Conservation (phyloP, 2,113 vertebrate genomes). For the Anser cygnoides region DNA sequence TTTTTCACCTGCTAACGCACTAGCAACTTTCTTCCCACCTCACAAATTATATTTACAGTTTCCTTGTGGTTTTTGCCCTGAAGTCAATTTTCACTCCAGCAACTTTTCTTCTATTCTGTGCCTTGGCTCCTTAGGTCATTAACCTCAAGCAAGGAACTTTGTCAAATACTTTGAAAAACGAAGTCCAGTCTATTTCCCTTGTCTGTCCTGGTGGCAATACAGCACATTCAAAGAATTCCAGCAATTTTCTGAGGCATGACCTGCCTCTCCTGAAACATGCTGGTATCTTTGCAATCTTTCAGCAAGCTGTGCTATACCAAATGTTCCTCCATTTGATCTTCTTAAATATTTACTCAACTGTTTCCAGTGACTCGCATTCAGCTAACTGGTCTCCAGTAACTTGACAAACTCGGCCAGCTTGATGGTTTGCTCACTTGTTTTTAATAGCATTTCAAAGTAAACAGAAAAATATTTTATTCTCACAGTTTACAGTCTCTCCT, state of each 20-base stretch:
- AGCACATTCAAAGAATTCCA: slow-evolving; percentile 60
- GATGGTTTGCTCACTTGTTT: slow-evolving; percentile 31
- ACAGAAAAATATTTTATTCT: slow-evolving; percentile 34
- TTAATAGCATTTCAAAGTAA: slow-evolving; percentile 21
- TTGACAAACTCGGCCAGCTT: slow-evolving; percentile 21
- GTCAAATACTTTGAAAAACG: slow-evolving; percentile 58
- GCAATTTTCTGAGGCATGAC: slow-evolving; percentile 37
- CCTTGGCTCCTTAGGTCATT: slow-evolving; percentile 57
- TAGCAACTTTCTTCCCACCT: slow-evolving; percentile 11
- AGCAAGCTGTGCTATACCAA: slow-evolving; percentile 51
- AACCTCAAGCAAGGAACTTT: slow-evolving; percentile 60
- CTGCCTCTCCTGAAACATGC: slow-evolving; percentile 53
- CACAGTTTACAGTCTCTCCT: background rate
- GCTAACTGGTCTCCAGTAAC: slow-evolving; percentile 56
- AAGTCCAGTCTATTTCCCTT: slow-evolving; percentile 40
- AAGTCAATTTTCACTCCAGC: slow-evolving; percentile 66
- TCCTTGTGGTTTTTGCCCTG: slow-evolving; percentile 48
- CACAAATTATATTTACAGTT: slow-evolving; percentile 54
- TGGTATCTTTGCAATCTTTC: slow-evolving; percentile 52
- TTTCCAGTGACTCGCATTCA: slow-evolving; percentile 59
- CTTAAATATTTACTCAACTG: slow-evolving; percentile 66
- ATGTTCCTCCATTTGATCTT: slow-evolving; percentile 55
- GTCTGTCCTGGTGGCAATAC: slow-evolving; percentile 48
- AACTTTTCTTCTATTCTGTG: slow-evolving; percentile 53
- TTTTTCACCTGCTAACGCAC: background rate